Base-by-base conservation (phyloP, 64 coral and sea anemone genomes). In the Actinia tenebrosa region DNA sequence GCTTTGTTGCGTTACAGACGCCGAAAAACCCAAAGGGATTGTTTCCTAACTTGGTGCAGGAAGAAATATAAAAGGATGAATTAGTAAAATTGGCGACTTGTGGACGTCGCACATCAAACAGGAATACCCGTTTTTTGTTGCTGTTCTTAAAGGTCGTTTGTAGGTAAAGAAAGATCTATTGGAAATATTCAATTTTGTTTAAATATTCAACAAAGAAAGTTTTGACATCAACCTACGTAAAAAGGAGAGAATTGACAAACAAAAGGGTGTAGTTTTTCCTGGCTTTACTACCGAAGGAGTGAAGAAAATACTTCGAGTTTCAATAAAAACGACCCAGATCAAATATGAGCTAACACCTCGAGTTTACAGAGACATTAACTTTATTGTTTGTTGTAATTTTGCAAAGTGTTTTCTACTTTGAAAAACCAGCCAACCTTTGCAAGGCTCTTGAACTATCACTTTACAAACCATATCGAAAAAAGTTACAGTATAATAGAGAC, bases 391-490 rank as follows among this genome's bases (percentile, higher is more conserved):
- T 22, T 81, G 16, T 81, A 47, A 50, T 50, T 81, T 81, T 53
- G 43, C 44, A 81, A 81, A 45, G 79, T 81, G 79, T 81, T 81
- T 81, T 81, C 43, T 53, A 81, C 79, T 81, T 81, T 45, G 17
- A 23, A 53, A 17, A 53, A 81, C 50, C 79, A 81, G 19, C 50
- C 44, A 81, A 81, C 16, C 79, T 81, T 81, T 45, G 50, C 79
- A 45, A 81, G 7, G 19, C 79, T 23, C 79, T 81, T 23, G 19
- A 81, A 81, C 43, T 20, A 81, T 8, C 79, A 81, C 79, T 25
- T 30, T 15, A 75, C 69, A 42, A 30, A 75, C 0, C 23, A 75
- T 42, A 66, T 19, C 63, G 63, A 66, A 58, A 58, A 75, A 43
- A 42, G 69, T 75, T 75, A 43, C 8, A 15, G 69, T 42, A 75